Evolutionary conservation across 2,888 invertebrate species (phyloP), one percentile per base, ranked within the genome.

Genomic region (Fragum whitleyi): DNA sequence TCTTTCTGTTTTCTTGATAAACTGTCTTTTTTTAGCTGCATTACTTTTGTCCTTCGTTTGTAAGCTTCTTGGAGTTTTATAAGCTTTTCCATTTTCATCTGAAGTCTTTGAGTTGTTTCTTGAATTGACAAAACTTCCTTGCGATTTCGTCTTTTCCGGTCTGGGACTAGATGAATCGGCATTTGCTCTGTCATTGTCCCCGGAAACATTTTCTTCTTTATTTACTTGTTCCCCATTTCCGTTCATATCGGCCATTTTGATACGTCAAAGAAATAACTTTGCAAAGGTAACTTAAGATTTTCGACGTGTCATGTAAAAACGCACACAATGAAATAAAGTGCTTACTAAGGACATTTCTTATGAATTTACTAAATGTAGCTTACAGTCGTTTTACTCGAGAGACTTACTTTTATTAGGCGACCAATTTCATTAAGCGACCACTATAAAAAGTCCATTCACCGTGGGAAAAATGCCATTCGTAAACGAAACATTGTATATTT

Each of bases 101-200:
- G 62, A 6, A 21, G 62, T 62, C 36, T 32, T 62, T 36, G 62
- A 36, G 19, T 62, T 28, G 7, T 23, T 36, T 28, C 21, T 32
- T 9, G 62, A 32, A 2, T 62, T 62, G 47, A 47, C 47, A n/a
- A 47, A 47, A 36, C 36, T 29, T 16, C 28, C 62, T 6, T 32
- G n/a, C n/a, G 36, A 23, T 62, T 62, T 62, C 11, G 62, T 16
- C 36, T 62, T 32, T 16, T 62, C 62, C 21, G 26, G 23, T 62
- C 62, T 62, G 1, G 62, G 62, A 62, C 26, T 7, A 21, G 47
- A 19, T 47, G 16, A 19, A 9, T 14, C 57, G 3, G 9, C 21
- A 14, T 23, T 23, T 3, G 3, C 23, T 5, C 21, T 57, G 3
- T 5, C 23, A 21, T 23, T 57, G 3, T 26, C 26, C n/a, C n/a